Conservation (phyloP, 64 coral and sea anemone species). For the Anthopleura sola region DNA sequence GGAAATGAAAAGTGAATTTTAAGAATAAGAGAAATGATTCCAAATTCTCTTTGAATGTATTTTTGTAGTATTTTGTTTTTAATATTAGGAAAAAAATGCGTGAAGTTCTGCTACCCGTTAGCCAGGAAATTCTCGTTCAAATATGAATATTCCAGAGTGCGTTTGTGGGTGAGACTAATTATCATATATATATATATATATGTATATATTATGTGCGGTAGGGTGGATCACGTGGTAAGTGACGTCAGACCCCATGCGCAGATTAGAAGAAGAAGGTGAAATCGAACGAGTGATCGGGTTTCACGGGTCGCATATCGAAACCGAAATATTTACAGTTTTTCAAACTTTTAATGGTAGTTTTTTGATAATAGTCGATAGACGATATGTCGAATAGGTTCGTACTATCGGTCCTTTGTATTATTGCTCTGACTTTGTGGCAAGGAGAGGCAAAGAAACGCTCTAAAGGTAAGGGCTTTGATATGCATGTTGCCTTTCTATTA, state of each 20-base stretch:
- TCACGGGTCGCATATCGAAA: not conserved
- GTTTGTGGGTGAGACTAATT: too few relatives aligned
- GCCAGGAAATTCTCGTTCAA: not conserved
- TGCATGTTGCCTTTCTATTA: not conserved
- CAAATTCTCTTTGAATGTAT: too few relatives aligned
- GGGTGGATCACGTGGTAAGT: conserved; percentile 39
- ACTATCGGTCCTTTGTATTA: conserved; percentile 11
- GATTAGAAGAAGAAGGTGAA: conserved; percentile 11
- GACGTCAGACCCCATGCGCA: conserved; percentile 45
- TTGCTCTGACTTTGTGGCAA: not conserved
- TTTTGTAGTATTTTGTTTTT: too few relatives aligned
- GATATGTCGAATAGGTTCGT: not conserved
- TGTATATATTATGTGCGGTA: not conserved
- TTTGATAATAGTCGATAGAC: not conserved
- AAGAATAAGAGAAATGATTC: too few relatives aligned
- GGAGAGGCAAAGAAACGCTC: conserved; percentile 9
- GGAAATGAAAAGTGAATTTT: too few relatives aligned
- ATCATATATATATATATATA: not conserved
- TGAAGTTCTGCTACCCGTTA: too few relatives aligned
- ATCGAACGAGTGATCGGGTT: conserved; percentile 17
- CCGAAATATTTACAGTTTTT: conserved; percentile 17
- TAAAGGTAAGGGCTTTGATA: conserved; percentile 6
- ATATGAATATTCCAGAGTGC: too few relatives aligned
- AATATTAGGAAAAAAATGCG: too few relatives aligned
- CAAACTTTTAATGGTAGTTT: conserved; percentile 7